phyloP scores from a whole-genome alignment of 2,113 vertebrate species.

The Seriola dumerili region DNA sequence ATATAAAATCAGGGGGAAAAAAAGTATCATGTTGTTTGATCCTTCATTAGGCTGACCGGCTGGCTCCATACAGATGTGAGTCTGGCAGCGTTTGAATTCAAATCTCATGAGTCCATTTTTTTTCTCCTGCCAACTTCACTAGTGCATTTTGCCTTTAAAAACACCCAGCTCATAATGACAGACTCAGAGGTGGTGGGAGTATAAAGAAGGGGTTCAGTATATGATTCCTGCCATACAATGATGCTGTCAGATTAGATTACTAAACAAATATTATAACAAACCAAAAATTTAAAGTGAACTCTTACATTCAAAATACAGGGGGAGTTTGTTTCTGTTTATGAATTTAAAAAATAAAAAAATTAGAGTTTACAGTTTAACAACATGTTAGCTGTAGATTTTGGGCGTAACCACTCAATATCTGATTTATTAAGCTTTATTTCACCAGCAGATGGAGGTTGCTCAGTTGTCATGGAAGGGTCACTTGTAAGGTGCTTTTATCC shows the following conservation, averaged over 20 bases:
- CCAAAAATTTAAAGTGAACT: too few relatives aligned
- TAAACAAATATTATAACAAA: not conserved
- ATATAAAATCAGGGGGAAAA: slow-evolving; percentile 32
- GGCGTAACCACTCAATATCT: too few relatives aligned
- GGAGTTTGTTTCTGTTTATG: not conserved
- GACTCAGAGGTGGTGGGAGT: not conserved
- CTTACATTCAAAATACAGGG: not conserved
- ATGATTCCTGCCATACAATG: not conserved
- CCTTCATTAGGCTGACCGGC: slow-evolving; percentile 24
- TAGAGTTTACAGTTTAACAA: too few relatives aligned
- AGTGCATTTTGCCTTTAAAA: not conserved
- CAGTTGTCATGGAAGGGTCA: too few relatives aligned
- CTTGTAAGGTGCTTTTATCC: too few relatives aligned
- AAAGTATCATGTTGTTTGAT: slow-evolving; percentile 28
- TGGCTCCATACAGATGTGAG: slow-evolving; percentile 51
- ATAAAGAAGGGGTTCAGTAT: not conserved
- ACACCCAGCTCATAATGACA: not conserved
- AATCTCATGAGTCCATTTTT: slow-evolving; percentile 21
- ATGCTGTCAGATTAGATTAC: not conserved
- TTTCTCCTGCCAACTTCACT: slow-evolving; percentile 25
- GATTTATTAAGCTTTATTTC: too few relatives aligned
- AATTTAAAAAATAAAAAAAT: not conserved
- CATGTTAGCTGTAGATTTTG: too few relatives aligned
- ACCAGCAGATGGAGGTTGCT: too few relatives aligned
- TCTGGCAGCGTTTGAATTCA: slow-evolving; percentile 28